These are phyloP conservation scores for Drosophila villosipedis DNA, from an alignment of 2,888 invertebrate genomes.

Conservation along the genomic window DNA sequence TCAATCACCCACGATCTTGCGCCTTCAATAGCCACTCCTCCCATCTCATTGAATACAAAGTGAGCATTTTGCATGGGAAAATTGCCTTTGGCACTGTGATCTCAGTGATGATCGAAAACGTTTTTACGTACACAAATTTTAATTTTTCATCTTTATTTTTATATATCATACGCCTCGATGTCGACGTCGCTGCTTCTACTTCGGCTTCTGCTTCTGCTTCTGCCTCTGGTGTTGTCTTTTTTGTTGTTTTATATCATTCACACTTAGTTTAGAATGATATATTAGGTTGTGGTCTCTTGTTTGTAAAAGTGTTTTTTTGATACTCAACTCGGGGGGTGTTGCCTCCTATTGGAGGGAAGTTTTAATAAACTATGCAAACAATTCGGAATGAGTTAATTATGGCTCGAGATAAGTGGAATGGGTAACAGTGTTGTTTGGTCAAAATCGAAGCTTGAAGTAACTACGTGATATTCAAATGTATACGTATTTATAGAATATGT, in stretches of 20 bases:
- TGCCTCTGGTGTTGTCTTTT: constrained; percentile 14
- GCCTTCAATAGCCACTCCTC: constrained; percentile 32
- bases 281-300: constrained; percentile 54
- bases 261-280: constrained; percentile 70
- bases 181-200: constrained; percentile 19
- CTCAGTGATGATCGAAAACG: constrained; percentile 44
- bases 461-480: background rate
- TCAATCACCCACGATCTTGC: constrained; percentile 56
- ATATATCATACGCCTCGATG: constrained; percentile 43
- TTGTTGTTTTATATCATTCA: constrained; percentile 64
- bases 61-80: constrained; percentile 19
- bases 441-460: background rate
- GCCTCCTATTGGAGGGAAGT: constrained; percentile 14
- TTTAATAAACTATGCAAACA: constrained; percentile 45
- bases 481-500: background rate
- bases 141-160: constrained; percentile 61
- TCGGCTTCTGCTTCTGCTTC: background rate
- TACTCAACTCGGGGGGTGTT: constrained; percentile 35
- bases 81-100: constrained; percentile 35
- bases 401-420: background rate
- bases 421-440: background rate
- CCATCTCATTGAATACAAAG: constrained; percentile 17
- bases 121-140: constrained; percentile 49
- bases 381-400: constrained; percentile 41
- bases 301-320: constrained; percentile 60